Conservation (phyloP, 1,140 invertebrate genomes). For the Drosophila willistoni region DNA sequence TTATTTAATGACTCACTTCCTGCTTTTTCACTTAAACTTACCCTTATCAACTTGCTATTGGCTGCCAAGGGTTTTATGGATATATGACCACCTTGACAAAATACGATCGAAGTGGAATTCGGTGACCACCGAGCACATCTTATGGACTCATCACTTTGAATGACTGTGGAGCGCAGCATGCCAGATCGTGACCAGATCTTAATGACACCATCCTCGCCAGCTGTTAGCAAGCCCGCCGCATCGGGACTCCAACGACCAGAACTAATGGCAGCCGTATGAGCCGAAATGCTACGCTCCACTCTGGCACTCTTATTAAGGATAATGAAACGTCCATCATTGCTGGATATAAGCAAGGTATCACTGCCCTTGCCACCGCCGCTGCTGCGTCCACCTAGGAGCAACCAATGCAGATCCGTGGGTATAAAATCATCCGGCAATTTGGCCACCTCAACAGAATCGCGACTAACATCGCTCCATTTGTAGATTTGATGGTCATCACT, state of each 20-base stretch:
- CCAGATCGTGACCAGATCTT: slow-evolving; percentile 99
- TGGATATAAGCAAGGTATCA: slow-evolving; percentile 94
- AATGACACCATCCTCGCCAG: slow-evolving; percentile 97
- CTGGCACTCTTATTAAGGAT: slow-evolving; percentile 94
- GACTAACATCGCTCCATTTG: slow-evolving; percentile 93
- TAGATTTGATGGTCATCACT: slow-evolving; percentile 96
- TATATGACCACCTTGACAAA: slow-evolving; percentile 92
- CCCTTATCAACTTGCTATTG: slow-evolving; percentile 93
- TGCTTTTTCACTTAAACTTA: slow-evolving; percentile 77
- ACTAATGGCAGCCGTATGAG: slow-evolving; percentile 95
- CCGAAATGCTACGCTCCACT: slow-evolving; percentile 96
- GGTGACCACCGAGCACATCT: slow-evolving; percentile 95
- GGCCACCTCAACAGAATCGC: slow-evolving; percentile 90
- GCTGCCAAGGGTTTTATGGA: slow-evolving; percentile 96
- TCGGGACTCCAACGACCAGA: slow-evolving; percentile 95
- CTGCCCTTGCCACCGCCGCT: slow-evolving; percentile 87
- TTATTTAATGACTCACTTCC: too few species aligned
- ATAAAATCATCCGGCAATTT: slow-evolving; percentile 92
- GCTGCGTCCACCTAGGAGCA: slow-evolving; percentile 85
- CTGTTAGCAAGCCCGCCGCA: slow-evolving; percentile 95
- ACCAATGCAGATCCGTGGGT: slow-evolving; percentile 94
- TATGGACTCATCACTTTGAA: slow-evolving; percentile 91
- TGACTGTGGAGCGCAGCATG: slow-evolving; percentile 95
- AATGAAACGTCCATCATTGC: slow-evolving; percentile 91
- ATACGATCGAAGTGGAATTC: slow-evolving; percentile 92